These are phyloP conservation scores for Colinus virginianus DNA, from an alignment of 2,113 vertebrate genomes.

Conservation along the genomic window DNA sequence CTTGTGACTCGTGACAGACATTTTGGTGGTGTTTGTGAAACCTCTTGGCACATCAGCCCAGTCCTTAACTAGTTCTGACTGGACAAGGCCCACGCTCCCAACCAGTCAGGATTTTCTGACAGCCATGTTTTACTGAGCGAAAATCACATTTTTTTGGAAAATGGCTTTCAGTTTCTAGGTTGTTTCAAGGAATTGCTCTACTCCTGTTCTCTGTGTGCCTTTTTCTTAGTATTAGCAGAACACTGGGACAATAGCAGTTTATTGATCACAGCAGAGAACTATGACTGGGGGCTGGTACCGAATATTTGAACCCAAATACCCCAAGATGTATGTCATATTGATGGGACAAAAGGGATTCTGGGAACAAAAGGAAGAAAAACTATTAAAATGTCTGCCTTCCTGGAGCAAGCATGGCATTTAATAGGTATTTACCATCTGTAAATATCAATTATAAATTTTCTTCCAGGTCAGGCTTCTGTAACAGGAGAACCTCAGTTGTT, in stretches of 20 bases:
- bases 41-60: constrained; percentile 10
- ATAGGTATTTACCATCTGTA: neutral
- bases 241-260: neutral
- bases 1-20: constrained; percentile 36
- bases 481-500: neutral
- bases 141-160: neutral
- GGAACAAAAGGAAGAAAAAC: neutral
- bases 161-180: neutral
- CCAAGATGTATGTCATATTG: neutral
- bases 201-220: neutral
- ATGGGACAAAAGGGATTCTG: neutral
- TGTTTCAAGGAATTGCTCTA: neutral
- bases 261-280: neutral
- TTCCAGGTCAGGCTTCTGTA: neutral
- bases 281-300: neutral
- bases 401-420: neutral
- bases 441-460: neutral
- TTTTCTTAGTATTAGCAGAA: neutral
- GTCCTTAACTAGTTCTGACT: constrained; percentile 16
- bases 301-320: neutral
- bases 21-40: constrained; percentile 11
- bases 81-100: neutral
- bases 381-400: neutral
- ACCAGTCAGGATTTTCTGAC: neutral
- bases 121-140: neutral